These are phyloP conservation scores for Symphodus melops DNA, from an alignment of 2,113 vertebrate genomes.

Conservation along the genomic window DNA sequence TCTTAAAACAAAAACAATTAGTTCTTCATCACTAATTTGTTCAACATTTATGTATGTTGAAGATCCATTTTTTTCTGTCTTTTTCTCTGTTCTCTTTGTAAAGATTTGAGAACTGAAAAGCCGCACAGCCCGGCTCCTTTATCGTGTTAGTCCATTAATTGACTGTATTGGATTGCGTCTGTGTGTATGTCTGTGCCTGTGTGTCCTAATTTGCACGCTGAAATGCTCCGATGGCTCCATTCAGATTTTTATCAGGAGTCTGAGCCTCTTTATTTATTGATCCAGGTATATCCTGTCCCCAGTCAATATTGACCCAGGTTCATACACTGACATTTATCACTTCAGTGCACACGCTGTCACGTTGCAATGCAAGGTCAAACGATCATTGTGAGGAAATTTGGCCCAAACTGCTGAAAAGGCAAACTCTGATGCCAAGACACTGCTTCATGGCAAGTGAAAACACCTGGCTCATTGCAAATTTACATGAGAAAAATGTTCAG, in stretches of 20 bases:
- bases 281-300: conserved; percentile 32
- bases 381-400: background rate
- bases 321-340: conserved; percentile 31
- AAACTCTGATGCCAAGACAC: background rate
- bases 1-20: too few species aligned
- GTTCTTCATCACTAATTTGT: too few species aligned
- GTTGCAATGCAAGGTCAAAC: conserved; percentile 3
- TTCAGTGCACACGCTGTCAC: conserved; percentile 1
- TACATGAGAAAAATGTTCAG: conserved; percentile 3
- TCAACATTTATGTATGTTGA: too few species aligned
- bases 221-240: conserved; percentile 18
- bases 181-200: background rate
- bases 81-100: background rate
- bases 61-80: background rate
- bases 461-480: background rate
- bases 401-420: background rate
- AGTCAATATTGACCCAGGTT: conserved; percentile 53
- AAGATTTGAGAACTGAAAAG: too few species aligned
- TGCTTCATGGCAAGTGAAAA: background rate
- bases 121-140: background rate
- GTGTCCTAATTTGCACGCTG: conserved; percentile 4
- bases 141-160: conserved; percentile 8
- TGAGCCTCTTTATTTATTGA: conserved; percentile 53
- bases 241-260: conserved; percentile 46
- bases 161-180: background rate